These are phyloP conservation scores for Pyxicephalus adspersus DNA, from an alignment of 2,113 vertebrate genomes.

Conservation along the genomic window DNA sequence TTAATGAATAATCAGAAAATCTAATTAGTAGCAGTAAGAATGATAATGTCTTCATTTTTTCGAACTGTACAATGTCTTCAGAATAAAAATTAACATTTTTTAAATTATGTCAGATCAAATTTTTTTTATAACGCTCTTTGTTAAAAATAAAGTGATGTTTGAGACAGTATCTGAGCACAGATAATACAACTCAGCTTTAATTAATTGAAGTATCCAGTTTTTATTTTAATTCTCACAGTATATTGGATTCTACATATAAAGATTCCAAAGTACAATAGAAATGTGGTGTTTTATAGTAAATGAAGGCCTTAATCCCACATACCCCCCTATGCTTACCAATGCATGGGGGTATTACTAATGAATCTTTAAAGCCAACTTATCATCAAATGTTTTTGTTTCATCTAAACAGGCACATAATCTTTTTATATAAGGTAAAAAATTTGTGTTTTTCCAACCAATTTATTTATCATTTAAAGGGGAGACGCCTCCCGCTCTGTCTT, in stretches of 20 bases:
- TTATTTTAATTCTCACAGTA: constrained; percentile 1
- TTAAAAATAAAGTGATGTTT: not conserved
- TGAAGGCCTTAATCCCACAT: too few relatives aligned
- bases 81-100: not conserved
- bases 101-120: not conserved
- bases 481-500: too few relatives aligned
- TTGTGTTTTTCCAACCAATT: too few relatives aligned
- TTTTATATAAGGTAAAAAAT: too few relatives aligned
- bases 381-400: too few relatives aligned
- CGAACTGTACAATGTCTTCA: too few relatives aligned
- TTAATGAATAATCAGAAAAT: not conserved
- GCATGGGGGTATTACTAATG: too few relatives aligned
- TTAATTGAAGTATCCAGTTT: constrained; percentile 28
- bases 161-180: constrained; percentile 21
- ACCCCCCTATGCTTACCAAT: too few relatives aligned
- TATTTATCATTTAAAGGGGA: too few relatives aligned
- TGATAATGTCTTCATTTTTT: not conserved
- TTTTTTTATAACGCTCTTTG: not conserved
- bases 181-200: constrained; percentile 15
- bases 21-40: not conserved
- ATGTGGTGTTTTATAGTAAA: not conserved
- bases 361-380: too few relatives aligned
- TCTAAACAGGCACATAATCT: too few relatives aligned
- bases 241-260: constrained; percentile 14
- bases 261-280: not conserved